phyloP scores from a whole-genome alignment of 2,113 vertebrate genomes.

The Microtus montanus region DNA sequence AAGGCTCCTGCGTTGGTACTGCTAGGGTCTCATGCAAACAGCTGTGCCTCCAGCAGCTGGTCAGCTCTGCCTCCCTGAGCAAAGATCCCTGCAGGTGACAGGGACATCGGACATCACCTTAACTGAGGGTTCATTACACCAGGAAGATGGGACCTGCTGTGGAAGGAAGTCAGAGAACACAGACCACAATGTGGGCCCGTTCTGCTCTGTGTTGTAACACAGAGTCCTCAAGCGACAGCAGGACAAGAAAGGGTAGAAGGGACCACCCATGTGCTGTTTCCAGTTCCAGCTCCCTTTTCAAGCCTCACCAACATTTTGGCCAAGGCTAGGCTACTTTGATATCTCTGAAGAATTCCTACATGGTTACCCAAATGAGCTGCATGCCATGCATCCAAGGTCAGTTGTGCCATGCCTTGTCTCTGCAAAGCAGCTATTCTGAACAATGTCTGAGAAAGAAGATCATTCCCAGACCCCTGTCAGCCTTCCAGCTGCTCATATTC shows the following conservation, averaged over 20 bases:
- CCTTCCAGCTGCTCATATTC: not conserved
- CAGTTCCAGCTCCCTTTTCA: not conserved
- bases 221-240: not conserved
- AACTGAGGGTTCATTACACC: not conserved
- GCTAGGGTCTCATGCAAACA: not conserved
- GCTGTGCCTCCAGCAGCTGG: not conserved
- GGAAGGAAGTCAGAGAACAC: constrained; percentile 30
- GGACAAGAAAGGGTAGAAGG: not conserved
- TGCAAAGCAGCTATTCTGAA: not conserved
- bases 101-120: not conserved
- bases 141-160: not conserved
- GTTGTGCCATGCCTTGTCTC: not conserved
- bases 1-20: not conserved
- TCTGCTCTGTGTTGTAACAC: not conserved
- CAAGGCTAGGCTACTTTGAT: not conserved
- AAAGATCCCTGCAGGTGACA: not conserved
- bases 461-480: not conserved
- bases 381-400: not conserved
- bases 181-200: constrained; percentile 43
- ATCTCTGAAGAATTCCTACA: constrained; percentile 12
- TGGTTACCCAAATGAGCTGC: not conserved
- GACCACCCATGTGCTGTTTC: not conserved
- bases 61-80: not conserved
- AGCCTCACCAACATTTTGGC: not conserved
- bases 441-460: not conserved